Conservation (phyloP, 2,797 vertebrate species). For the Anomalospiza imberbis region DNA sequence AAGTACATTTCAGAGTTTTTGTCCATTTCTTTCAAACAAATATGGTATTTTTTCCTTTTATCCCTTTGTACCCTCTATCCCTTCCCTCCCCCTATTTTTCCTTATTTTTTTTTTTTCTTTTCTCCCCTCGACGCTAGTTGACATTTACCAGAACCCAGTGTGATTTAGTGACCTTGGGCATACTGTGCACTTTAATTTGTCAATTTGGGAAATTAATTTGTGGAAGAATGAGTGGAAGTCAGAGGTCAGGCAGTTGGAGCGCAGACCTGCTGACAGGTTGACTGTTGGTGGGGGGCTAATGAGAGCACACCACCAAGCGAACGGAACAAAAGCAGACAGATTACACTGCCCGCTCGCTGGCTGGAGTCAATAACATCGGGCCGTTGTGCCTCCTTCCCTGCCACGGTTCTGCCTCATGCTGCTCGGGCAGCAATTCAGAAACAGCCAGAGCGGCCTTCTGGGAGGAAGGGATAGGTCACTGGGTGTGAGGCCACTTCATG, state of each 20-base stretch:
- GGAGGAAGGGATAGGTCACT: neutral
- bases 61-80: neutral
- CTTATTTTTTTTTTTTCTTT: neutral
- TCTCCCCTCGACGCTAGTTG: constrained; percentile 16
- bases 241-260: constrained; percentile 80
- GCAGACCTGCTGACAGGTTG: constrained; percentile 79
- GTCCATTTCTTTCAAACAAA: neutral
- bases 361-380: constrained; percentile 76
- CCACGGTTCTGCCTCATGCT: constrained; percentile 57
- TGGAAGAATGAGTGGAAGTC: constrained; percentile 80
- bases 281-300: constrained; percentile 80
- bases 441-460: neutral
- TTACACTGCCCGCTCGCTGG: constrained; percentile 72
- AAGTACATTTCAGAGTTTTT: neutral
- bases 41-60: neutral
- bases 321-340: constrained; percentile 80
- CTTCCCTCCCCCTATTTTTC: neutral
- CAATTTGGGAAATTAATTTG: constrained; percentile 84
- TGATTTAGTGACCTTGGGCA: constrained; percentile 74
- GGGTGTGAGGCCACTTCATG: neutral
- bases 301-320: constrained; percentile 76
- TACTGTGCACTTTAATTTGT: constrained; percentile 76
- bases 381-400: constrained; percentile 49
- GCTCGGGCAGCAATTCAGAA: constrained; percentile 33
- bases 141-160: constrained; percentile 75